phyloP scores from a whole-genome alignment of 1,140 invertebrate genomes.

The Apis cerana region DNA sequence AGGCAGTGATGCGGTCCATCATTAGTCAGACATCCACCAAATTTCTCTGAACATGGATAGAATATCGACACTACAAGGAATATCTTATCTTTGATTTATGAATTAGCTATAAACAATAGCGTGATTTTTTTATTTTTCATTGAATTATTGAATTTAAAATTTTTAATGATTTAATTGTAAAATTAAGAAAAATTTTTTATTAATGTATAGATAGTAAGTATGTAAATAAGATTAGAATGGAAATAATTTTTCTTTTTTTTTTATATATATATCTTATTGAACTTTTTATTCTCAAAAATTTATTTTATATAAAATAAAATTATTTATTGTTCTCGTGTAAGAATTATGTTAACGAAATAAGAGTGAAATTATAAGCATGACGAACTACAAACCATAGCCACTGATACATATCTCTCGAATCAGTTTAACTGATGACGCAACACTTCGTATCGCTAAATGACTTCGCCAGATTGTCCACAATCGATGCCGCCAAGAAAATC shows the following conservation, averaged over 20 bases:
- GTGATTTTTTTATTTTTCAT: not conserved
- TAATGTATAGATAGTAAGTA: too few species aligned
- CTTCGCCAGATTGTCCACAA: slow-evolving; percentile 18
- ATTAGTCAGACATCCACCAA: slow-evolving; percentile 56
- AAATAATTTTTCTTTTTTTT: not conserved
- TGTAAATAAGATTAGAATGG: too few species aligned
- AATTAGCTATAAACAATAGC: not conserved
- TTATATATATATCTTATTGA: not conserved
- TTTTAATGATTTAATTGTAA: too few species aligned
- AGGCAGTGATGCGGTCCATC: slow-evolving; percentile 52
- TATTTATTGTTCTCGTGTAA: slow-evolving; percentile 23
- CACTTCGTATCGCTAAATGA: slow-evolving; percentile 32
- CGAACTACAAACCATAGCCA: slow-evolving; percentile 25
- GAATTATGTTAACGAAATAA: slow-evolving; percentile 20
- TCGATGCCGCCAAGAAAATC: slow-evolving; percentile 5
- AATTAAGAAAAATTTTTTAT: too few species aligned
- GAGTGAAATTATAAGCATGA: slow-evolving; percentile 30
- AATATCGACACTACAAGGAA: not conserved
- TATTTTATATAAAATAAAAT: not conserved
- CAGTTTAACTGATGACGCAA: slow-evolving; percentile 34
- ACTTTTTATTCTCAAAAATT: not conserved
- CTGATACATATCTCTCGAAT: slow-evolving; percentile 32
- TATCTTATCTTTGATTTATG: not conserved
- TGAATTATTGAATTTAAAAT: not conserved
- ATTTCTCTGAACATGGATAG: not conserved